Percentiles rank a stretch among this genome's conserved stretches.
Conservation (phyloP, 2,113 vertebrate species). For the Labrus mixtus region DNA sequence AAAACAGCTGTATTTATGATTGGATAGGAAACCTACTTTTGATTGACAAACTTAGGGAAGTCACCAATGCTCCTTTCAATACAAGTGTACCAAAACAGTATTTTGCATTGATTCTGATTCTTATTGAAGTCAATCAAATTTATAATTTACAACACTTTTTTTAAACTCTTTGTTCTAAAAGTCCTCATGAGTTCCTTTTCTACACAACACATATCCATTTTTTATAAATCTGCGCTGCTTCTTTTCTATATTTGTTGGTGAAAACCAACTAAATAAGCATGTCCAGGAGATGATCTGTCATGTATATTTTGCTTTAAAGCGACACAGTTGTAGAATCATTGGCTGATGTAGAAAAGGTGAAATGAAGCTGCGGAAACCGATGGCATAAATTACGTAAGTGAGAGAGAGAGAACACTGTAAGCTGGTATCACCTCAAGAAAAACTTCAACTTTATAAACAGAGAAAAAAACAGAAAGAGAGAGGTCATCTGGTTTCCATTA, state of each 20-base stretch:
- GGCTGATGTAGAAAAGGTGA: slow-evolving; percentile 42
- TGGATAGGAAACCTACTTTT: too few relatives aligned
- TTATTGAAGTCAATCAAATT: too few relatives aligned
- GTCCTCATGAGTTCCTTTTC: too few relatives aligned
- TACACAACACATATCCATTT: too few relatives aligned
- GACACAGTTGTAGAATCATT: slow-evolving; percentile 43
- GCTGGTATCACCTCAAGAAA: slow-evolving; percentile 82
- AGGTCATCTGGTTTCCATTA: slow-evolving; percentile 99
- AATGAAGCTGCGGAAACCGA: slow-evolving; percentile 59
- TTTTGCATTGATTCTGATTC: too few relatives aligned
- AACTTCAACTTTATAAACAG: slow-evolving; percentile 90
- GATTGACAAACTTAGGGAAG: too few relatives aligned
- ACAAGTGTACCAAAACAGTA: too few relatives aligned
- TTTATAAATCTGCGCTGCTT: too few relatives aligned
- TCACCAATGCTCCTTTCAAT: too few relatives aligned
- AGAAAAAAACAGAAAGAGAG: slow-evolving; percentile 69
- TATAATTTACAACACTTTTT: too few relatives aligned
- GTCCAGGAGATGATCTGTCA: not conserved
- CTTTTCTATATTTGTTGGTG: not conserved
- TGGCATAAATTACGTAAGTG: slow-evolving; percentile 75
- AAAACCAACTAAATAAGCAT: not conserved
- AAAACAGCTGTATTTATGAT: too few relatives aligned
- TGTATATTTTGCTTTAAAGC: slow-evolving; percentile 10
- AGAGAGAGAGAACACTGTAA: slow-evolving; percentile 65
- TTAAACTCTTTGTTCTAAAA: too few relatives aligned